Base-by-base conservation (phyloP, 2,797 vertebrate genomes). In the Myotis planiceps region DNA sequence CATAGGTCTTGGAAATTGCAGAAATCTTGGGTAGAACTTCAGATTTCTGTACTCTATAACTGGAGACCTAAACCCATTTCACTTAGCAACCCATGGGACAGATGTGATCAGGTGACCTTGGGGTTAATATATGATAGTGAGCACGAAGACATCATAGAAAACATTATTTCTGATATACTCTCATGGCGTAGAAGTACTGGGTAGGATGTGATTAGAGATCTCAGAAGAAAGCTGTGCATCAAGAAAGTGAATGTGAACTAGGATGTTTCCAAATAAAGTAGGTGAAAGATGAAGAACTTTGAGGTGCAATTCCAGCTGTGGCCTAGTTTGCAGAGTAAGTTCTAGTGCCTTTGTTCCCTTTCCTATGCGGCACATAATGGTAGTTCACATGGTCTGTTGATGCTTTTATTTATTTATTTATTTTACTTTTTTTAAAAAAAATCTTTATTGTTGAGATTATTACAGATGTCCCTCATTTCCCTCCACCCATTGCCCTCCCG, bases 91-190 rank as follows among this genome's bases (percentile, higher is more conserved):
- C 51, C 21, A 3, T 58, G 34, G 39, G 21, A 32, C 12, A 34
- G 49, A 34, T 69, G n/a, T 34, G 42, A 49, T 12, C 60, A 34
- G 37, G 45, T 71, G 21, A 25, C 16, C 13, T 32, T 47, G 45
- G 39, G 34, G 12, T 39, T 53, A 90, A 63, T 39, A 69, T 32
- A 32, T 23, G 45, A 42, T 6, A 58, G 14, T 47, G 2, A 94
- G 15, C 37, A 66, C 16, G 29, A 71, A 85, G 45, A 72, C 23
- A 65, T 32, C 80, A 68, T 1, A 80, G 15, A 72, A 93, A 88
- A 89, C 29, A 45, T 16, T 83, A 47, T 83, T 88, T 96, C 49
- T 55, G 9, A 86, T 95, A 86, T 63, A 65, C n/a, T 84, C 15
- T 60, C 34, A 23, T 55, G 49, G 78, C 16, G 42, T 71, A 25